Evolutionary conservation across 2,113 vertebrate species (phyloP).

Genomic region (Triplophysa dalaica): DNA sequence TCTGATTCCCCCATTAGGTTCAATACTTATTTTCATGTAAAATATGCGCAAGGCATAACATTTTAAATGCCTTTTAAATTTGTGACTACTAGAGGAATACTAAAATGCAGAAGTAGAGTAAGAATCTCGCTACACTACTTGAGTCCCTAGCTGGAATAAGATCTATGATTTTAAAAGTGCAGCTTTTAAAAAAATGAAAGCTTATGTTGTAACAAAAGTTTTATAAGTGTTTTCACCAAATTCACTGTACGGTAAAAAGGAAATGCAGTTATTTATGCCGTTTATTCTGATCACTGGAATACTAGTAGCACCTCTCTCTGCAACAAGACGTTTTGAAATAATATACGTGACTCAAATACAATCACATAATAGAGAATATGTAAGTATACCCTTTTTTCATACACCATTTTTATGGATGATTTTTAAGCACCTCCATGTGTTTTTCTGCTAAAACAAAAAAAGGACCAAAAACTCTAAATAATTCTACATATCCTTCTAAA

Average conservation of each 20-base stretch:
- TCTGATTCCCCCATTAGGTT: not conserved
- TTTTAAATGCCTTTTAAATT: constrained; percentile 26
- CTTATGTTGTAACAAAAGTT: constrained; percentile 22
- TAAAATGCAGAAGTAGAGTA: constrained; percentile 24
- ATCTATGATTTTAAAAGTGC: constrained; percentile 13
- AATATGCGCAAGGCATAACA: not conserved
- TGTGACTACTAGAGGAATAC: constrained; percentile 5
- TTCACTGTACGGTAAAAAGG: not conserved
- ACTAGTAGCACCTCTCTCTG: not conserved
- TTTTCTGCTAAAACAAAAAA: too few relatives aligned
- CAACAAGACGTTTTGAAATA: not conserved
- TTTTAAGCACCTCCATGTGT: too few relatives aligned
- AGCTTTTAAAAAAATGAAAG: constrained; percentile 17
- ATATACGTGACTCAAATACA: too few relatives aligned
- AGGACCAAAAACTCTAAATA: too few relatives aligned
- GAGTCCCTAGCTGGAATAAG: not conserved
- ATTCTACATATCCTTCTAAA: too few relatives aligned
- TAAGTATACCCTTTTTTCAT: too few relatives aligned
- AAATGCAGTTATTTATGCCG: not conserved
- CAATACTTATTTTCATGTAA: not conserved
- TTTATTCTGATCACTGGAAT: not conserved
- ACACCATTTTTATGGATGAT: too few relatives aligned
- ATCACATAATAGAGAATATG: too few relatives aligned
- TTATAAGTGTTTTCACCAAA: not conserved
- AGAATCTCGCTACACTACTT: not conserved